phyloP scores from a whole-genome alignment of 2,888 invertebrate species.

The Drepana falcataria region DNA sequence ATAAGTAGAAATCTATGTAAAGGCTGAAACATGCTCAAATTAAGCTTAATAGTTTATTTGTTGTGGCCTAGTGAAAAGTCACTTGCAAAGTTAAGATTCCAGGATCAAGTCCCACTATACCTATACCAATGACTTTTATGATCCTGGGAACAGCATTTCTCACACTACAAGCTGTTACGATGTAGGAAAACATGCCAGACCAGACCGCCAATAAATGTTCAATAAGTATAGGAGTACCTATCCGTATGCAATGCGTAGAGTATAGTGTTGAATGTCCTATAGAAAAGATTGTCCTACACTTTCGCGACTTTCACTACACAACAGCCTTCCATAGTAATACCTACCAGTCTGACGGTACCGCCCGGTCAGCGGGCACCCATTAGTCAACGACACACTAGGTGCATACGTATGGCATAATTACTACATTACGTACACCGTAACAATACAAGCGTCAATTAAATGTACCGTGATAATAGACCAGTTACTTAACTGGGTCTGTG shows the following conservation, averaged over 20 bases:
- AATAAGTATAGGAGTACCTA: background rate
- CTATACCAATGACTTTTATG: too few species aligned
- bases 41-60: too few species aligned
- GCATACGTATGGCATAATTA: background rate
- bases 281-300: constrained; percentile 50
- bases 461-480: background rate
- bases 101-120: too few species aligned
- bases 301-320: constrained; percentile 61
- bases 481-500: background rate
- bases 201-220: too few species aligned
- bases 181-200: too few species aligned
- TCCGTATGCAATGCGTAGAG: constrained; percentile 9
- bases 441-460: constrained; percentile 10
- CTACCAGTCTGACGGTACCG: constrained; percentile 9
- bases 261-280: constrained; percentile 30
- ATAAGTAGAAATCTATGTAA: too few species aligned
- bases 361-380: background rate
- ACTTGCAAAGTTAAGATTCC: too few species aligned
- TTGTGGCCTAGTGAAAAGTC: too few species aligned
- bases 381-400: background rate
- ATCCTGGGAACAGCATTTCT: too few species aligned
- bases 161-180: too few species aligned
- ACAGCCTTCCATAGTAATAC: constrained; percentile 15
- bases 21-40: too few species aligned
- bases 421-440: constrained; percentile 14